Conservation (phyloP, 2,888 invertebrate genomes). For the Octodonta nipae region DNA sequence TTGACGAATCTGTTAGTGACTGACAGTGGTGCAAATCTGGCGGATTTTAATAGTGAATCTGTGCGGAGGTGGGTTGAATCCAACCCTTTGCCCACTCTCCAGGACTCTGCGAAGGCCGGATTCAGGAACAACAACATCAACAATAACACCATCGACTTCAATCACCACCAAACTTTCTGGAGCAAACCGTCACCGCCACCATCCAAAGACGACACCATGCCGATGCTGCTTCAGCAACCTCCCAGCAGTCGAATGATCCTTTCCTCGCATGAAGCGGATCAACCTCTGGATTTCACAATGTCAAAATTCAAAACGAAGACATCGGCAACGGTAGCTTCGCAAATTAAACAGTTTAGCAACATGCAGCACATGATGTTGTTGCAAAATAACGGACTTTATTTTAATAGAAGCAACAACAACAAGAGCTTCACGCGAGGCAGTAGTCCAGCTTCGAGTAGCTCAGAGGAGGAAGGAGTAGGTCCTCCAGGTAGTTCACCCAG, state of each 20-base stretch:
- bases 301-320: constrained; percentile 40
- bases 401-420: constrained; percentile 29
- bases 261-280: constrained; percentile 41
- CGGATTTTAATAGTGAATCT: constrained; percentile 45
- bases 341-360: constrained; percentile 31
- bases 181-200: too few species aligned
- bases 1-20: too few species aligned
- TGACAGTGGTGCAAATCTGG: constrained; percentile 40
- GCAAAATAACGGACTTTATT: constrained; percentile 33
- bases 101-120: constrained; percentile 33
- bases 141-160: constrained; percentile 32
- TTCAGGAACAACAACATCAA: constrained; percentile 37
- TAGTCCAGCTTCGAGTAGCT: constrained; percentile 32
- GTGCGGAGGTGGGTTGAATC: constrained; percentile 48
- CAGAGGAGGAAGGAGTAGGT: constrained; percentile 38
- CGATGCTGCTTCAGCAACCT: constrained; percentile 47
- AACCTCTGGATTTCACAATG: constrained; percentile 65
- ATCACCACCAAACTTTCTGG: constrained; percentile 16
- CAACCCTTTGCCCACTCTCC: constrained; percentile 40
- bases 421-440: constrained; percentile 29
- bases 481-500: constrained; percentile 32
- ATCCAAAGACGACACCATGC: constrained; percentile 36
- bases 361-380: constrained; percentile 34
- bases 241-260: constrained; percentile 33
- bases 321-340: constrained; percentile 28